Percentiles rank a stretch among this genome's conserved stretches.
Conservation (phyloP, 2,113 vertebrate species). For the Malurus elegans region DNA sequence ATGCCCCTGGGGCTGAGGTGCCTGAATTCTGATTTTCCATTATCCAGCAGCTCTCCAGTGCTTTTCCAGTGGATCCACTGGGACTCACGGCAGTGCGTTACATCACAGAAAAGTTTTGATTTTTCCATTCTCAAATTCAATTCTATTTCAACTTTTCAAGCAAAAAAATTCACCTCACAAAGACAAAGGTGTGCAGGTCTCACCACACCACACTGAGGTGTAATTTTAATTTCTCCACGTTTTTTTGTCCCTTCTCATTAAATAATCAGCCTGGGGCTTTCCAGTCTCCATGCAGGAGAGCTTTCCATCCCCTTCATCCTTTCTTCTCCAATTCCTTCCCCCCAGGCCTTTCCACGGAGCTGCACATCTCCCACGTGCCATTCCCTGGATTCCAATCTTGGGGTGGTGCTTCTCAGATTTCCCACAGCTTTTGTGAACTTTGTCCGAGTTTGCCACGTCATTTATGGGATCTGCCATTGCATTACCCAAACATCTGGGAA, state of each 20-base stretch:
- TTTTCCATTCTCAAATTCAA: not conserved
- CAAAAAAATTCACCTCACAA: not conserved
- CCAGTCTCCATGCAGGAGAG: not conserved
- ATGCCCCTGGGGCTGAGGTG: not conserved
- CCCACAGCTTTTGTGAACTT: not conserved
- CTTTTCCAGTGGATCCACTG: not conserved
- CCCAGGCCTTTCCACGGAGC: not conserved
- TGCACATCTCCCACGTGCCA: not conserved
- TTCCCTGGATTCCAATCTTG: not conserved
- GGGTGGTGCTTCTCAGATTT: not conserved
- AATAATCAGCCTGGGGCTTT: not conserved
- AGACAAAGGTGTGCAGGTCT: not conserved
- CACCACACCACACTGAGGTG: accelerated
- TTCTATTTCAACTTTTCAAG: not conserved
- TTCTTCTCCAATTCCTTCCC: not conserved
- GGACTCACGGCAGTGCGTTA: accelerated
- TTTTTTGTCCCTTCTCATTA: not conserved
- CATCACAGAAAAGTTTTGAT: not conserved
- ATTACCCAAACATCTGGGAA: not conserved
- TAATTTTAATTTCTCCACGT: not conserved
- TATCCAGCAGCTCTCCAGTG: not conserved
- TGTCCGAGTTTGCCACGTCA: not conserved
- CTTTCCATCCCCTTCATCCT: not conserved
- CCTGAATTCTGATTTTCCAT: not conserved
- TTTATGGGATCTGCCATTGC: not conserved